Evolutionary conservation across 92 coral and sea anemone species (phyloP), one percentile per base, ranked within the genome.

Genomic region (Epizoanthus stellaris): DNA sequence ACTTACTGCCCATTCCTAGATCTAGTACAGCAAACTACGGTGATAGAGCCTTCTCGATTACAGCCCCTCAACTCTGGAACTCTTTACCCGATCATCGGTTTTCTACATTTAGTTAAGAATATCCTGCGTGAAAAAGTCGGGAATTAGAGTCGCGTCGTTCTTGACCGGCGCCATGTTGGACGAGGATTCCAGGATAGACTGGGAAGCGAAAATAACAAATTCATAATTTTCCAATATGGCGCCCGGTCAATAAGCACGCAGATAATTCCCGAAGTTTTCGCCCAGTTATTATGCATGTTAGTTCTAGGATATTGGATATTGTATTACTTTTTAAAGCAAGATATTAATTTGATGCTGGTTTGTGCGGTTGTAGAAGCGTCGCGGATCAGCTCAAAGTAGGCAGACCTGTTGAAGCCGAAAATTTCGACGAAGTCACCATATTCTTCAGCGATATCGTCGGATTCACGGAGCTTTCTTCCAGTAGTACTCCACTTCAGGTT

Each of bases 401-500:
- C 19, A 62, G 80, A 73, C 89, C 89, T 5, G 98, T 95, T 13
- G 90, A 93, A 71, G 98, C 98, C 14, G 98, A 95, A 68, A 86
- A 76, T 73, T 95, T 89, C 75, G 91, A 92, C 45, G 96, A 92
- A 74, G 98, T 95, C 21, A 91, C 98, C 6, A 70, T 95, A n/a
- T 95, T 93, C 86, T 95, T 95, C 87, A 91, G 97, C 30, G 98
- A 95, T 70, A 95, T 95, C 72, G 94, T 95, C 34, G 97, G 96
- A 58, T 95, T 95, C 57, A 95, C 98, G 5, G 83, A 91, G 1
- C 82, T 95, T 40, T 95, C 95, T 20, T 90, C 98, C 5, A 77
- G 63, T 45, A 95, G 98, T 38, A 91, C 98, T 42, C 95, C 98
- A 0, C 70, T 95, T 71, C 85, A 95, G 94, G 98, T 95, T 67